phyloP scores from a whole-genome alignment of 2,888 invertebrate genomes.

The Lepas anatifera region DNA sequence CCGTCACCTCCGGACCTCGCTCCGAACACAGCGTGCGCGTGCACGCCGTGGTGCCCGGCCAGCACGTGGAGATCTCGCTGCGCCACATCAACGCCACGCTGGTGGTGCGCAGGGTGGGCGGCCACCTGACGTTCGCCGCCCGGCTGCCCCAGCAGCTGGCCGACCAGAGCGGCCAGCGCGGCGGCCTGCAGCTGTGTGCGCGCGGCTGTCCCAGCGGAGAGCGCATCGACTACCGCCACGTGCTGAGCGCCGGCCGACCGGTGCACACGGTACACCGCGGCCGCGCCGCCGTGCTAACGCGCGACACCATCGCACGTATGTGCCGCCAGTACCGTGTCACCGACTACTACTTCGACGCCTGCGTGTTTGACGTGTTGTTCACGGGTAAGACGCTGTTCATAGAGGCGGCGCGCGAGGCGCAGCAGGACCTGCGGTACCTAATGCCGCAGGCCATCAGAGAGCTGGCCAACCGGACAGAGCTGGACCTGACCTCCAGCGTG shows the following conservation, averaged over 20 bases:
- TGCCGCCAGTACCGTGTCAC: slow-evolving; percentile 36
- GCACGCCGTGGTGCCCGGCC: slow-evolving; percentile 32
- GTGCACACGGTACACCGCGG: not conserved
- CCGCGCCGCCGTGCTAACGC: slow-evolving; percentile 25
- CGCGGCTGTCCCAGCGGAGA: slow-evolving; percentile 40
- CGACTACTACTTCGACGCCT: slow-evolving; percentile 44
- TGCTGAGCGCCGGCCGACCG: slow-evolving; percentile 13
- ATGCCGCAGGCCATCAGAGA: not conserved
- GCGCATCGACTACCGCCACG: slow-evolving; percentile 33
- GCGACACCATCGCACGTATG: slow-evolving; percentile 31
- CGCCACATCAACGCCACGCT: slow-evolving; percentile 41
- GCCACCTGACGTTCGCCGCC: slow-evolving; percentile 41
- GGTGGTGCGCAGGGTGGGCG: slow-evolving; percentile 35
- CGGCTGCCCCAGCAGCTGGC: slow-evolving; percentile 39
- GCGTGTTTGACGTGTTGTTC: slow-evolving; percentile 44
- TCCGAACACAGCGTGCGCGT: slow-evolving; percentile 29
- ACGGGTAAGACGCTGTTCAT: slow-evolving; percentile 39
- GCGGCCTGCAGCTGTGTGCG: slow-evolving; percentile 38
- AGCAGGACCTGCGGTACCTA: slow-evolving; percentile 30
- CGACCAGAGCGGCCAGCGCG: slow-evolving; percentile 28
- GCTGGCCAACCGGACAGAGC: not conserved
- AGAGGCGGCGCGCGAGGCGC: slow-evolving; percentile 37
- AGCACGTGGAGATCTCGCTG: slow-evolving; percentile 39
- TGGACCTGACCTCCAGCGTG: not conserved
- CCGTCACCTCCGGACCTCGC: slow-evolving; percentile 31